Conservation (phyloP, 2,797 vertebrate species). For the Trichosurus vulpecula region DNA sequence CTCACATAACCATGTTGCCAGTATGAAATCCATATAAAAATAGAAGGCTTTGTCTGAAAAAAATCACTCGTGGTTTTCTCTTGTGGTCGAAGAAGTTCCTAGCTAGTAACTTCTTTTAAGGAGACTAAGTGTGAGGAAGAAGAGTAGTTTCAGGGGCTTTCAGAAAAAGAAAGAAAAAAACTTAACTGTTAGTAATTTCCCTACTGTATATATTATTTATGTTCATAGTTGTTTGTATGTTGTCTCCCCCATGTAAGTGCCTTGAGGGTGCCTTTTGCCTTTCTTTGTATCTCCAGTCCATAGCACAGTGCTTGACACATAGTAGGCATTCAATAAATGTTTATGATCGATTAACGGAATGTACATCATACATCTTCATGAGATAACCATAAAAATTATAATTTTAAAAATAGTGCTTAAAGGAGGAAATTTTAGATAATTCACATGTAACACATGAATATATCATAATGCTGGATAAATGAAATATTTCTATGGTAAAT, state of each 20-base stretch:
- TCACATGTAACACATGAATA: background rate
- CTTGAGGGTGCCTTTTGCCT: background rate
- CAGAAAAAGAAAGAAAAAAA: background rate
- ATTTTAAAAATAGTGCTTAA: background rate
- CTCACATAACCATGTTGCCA: background rate
- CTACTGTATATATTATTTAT: background rate
- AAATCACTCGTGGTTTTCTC: background rate
- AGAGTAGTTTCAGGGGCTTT: background rate
- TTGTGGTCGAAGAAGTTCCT: too few species aligned
- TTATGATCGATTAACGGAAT: background rate
- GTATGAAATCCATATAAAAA: background rate
- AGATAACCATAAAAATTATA: background rate
- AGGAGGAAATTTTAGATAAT: background rate
- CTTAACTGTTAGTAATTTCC: background rate
- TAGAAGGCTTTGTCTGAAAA: background rate
- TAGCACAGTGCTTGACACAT: background rate
- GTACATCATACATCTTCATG: background rate
- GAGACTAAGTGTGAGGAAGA: background rate
- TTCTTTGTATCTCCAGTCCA: background rate
- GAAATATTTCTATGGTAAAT: background rate
- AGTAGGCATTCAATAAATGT: background rate
- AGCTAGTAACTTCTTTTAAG: background rate
- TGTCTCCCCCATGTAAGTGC: background rate
- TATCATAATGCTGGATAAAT: background rate
- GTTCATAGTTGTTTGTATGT: background rate